These are phyloP conservation scores for Tachina fera DNA, from an alignment of 2,888 invertebrate genomes.

Conservation along the genomic window DNA sequence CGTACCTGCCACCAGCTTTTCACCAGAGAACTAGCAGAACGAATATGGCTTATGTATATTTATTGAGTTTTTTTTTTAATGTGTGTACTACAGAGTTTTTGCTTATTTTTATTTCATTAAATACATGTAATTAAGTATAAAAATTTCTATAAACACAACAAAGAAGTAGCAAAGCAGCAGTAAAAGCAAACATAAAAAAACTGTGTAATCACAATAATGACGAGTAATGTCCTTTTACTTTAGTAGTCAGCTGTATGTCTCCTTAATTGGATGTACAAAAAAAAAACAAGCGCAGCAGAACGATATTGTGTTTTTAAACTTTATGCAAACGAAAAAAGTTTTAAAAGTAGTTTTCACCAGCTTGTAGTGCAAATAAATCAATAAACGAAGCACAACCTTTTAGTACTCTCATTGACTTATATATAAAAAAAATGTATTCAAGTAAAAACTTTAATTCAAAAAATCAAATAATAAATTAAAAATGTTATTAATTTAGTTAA, in stretches of 20 bases:
- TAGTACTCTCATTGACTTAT: too few relatives aligned
- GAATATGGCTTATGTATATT: conserved; percentile 15
- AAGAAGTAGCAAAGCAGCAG: not conserved
- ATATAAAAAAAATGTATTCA: too few relatives aligned
- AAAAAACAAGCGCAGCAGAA: conserved; percentile 19
- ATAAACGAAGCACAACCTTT: too few relatives aligned
- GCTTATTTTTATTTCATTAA: conserved; percentile 73
- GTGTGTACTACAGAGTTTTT: conserved; percentile 11
- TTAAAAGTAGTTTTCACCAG: not conserved
- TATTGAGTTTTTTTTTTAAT: conserved; percentile 69
- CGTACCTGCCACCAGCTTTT: conserved; percentile 44
- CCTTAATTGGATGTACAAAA: conserved; percentile 49
- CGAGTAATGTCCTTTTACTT: conserved; percentile 65
- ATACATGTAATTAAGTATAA: conserved; percentile 79
- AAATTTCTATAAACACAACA: conserved; percentile 45
- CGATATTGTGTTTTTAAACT: not conserved
- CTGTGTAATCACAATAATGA: conserved; percentile 73
- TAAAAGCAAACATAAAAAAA: conserved; percentile 34
- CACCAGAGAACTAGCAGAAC: not conserved
- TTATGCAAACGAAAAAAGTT: not conserved
- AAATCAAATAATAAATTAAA: too few relatives aligned
- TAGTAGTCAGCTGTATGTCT: conserved; percentile 53
- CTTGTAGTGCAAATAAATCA: too few relatives aligned
- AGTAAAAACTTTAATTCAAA: too few relatives aligned
- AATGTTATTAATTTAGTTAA: too few relatives aligned